Evolutionary conservation across 2,888 invertebrate genomes (phyloP).

Genomic region (Chymomyza amoena): DNA sequence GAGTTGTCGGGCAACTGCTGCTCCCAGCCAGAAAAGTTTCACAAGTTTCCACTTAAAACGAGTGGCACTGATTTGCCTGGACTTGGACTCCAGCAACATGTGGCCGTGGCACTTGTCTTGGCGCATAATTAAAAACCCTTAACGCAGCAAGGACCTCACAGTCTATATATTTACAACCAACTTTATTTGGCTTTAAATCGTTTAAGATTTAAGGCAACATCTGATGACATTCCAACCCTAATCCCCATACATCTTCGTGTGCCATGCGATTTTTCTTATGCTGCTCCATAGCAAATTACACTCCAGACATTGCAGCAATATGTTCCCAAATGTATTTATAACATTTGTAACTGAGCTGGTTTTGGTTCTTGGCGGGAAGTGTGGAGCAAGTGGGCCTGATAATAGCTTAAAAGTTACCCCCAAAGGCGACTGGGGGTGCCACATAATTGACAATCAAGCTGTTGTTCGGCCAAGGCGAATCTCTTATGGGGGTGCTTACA

Average conservation of each 20-base stretch:
- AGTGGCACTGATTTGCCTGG: slow-evolving; percentile 47
- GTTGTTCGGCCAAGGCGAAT: background rate
- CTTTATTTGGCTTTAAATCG: background rate
- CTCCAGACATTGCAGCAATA: slow-evolving; percentile 64
- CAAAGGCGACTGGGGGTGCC: slow-evolving; percentile 5
- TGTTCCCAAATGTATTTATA: slow-evolving; percentile 63
- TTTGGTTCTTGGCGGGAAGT: background rate
- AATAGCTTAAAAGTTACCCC: slow-evolving; percentile 50
- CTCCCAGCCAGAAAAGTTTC: slow-evolving; percentile 31
- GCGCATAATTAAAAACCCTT: slow-evolving; percentile 61
- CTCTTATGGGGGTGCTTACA: slow-evolving; percentile 2
- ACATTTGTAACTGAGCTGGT: slow-evolving; percentile 33
- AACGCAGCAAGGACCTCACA: slow-evolving; percentile 3
- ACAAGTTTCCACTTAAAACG: slow-evolving; percentile 45
- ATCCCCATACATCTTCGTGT: background rate
- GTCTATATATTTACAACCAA: background rate
- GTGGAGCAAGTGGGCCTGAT: slow-evolving; percentile 11
- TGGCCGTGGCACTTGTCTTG: slow-evolving; percentile 38
- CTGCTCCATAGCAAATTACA: slow-evolving; percentile 50
- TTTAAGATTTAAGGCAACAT: slow-evolving; percentile 39
- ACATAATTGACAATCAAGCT: slow-evolving; percentile 34
- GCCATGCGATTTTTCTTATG: slow-evolving; percentile 1
- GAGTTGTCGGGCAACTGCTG: background rate
- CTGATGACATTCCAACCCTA: slow-evolving; percentile 57
- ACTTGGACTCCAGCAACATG: slow-evolving; percentile 46